These are phyloP conservation scores for Siniperca undulata DNA, from an alignment of 2,797 vertebrate species.

Conservation along the genomic window DNA sequence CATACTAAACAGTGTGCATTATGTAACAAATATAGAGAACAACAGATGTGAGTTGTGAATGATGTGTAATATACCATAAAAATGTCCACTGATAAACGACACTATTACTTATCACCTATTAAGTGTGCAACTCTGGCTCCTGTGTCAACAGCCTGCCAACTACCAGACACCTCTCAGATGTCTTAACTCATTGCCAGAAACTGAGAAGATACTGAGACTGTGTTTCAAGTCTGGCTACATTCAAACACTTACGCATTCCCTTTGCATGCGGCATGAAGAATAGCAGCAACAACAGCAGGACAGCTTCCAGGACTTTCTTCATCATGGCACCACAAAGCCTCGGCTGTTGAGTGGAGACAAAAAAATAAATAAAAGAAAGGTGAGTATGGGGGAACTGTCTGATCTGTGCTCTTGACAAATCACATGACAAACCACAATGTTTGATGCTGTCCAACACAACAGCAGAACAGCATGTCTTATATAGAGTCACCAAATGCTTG, in stretches of 20 bases:
- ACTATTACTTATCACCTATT: not conserved
- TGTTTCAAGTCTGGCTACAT: not conserved
- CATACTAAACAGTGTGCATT: not conserved
- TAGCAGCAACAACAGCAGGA: conserved; percentile 63
- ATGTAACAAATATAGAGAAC: not conserved
- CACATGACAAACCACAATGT: not conserved
- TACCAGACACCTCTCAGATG: not conserved
- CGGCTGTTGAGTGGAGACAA: conserved; percentile 40
- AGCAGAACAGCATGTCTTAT: not conserved
- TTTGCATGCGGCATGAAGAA: conserved; percentile 39
- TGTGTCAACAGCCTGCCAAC: not conserved
- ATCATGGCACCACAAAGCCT: conserved; percentile 67
- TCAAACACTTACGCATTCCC: conserved; percentile 72
- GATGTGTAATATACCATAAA: not conserved
- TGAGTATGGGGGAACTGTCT: conserved; percentile 2
- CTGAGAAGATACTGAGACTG: not conserved
- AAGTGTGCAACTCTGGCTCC: conserved; percentile 4
- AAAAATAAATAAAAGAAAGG: conserved; percentile 24
- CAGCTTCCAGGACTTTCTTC: conserved; percentile 48
- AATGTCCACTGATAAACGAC: conserved; percentile 13
- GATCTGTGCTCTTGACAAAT: conserved; percentile 4
- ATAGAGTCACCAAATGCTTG: conserved; percentile 31
- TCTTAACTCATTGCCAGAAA: not conserved
- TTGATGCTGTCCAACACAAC: not conserved
- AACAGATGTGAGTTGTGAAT: not conserved